Conservation (phyloP, 1,140 invertebrate species). For the Aphelinus certus region DNA sequence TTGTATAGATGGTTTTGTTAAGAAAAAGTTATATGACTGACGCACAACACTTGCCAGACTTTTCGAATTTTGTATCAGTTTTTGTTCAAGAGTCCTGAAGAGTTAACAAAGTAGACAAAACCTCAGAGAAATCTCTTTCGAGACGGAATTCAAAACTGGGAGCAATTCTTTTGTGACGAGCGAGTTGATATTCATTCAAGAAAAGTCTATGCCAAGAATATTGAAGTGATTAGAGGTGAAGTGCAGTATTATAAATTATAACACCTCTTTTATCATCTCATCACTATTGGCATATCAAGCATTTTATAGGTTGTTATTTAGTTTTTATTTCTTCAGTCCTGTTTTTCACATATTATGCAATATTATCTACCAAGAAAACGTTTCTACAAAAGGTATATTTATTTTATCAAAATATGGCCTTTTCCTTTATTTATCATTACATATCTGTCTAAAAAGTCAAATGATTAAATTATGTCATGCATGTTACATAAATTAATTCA, state of each 20-base stretch:
- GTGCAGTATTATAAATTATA: constrained; percentile 29
- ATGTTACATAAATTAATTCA: constrained; percentile 13
- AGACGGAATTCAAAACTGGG: neutral
- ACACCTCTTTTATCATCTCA: neutral
- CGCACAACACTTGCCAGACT: no score
- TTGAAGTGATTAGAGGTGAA: constrained; percentile 27
- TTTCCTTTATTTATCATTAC: constrained; percentile 16
- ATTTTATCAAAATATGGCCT: constrained; percentile 17
- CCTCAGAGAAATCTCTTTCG: no score
- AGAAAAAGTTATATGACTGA: no score
- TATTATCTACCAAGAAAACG: constrained; percentile 54
- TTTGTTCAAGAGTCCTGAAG: no score
- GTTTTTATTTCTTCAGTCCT: neutral
- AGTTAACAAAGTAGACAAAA: no score
- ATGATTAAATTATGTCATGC: neutral
- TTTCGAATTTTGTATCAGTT: no score
- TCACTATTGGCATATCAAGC: constrained; percentile 12
- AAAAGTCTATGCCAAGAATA: constrained; percentile 2
- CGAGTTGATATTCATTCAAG: neutral
- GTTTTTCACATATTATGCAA: constrained; percentile 47
- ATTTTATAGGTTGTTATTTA: constrained; percentile 14
- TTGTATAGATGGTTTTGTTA: no score
- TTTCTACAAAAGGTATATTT: constrained; percentile 53
- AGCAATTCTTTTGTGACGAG: neutral
- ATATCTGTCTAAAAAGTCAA: neutral